Evolutionary conservation across 2,797 vertebrate genomes (phyloP).

Genomic region (Anas georgica): DNA sequence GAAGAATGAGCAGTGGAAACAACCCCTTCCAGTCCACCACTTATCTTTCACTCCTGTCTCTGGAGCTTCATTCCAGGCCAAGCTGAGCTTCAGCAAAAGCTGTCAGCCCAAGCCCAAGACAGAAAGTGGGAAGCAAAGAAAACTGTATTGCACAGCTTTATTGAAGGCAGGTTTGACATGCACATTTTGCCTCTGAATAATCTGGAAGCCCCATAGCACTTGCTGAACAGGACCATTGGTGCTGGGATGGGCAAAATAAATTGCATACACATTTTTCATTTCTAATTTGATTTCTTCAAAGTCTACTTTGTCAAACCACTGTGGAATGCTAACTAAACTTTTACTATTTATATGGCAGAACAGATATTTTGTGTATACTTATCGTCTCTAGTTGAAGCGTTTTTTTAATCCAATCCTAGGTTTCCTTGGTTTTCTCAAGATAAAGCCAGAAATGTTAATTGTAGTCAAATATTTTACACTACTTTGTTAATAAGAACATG

Average conservation of each 20-base stretch:
- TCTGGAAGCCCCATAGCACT: background rate
- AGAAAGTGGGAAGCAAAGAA: background rate
- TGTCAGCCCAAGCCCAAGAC: background rate
- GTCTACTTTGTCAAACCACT: background rate
- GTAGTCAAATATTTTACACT: slow-evolving; percentile 18
- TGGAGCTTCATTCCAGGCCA: background rate
- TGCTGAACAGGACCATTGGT: background rate
- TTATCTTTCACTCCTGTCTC: background rate
- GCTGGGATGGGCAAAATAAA: background rate
- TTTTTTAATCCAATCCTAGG: background rate
- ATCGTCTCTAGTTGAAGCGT: background rate
- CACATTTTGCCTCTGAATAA: background rate
- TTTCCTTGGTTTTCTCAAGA: slow-evolving; percentile 16
- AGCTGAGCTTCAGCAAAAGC: background rate
- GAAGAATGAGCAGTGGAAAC: background rate
- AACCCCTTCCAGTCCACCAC: background rate
- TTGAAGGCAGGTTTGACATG: background rate
- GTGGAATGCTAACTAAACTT: background rate
- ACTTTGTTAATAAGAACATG: slow-evolving; percentile 44
- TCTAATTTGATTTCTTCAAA: background rate
- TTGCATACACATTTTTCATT: background rate
- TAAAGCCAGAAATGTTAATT: slow-evolving; percentile 30
- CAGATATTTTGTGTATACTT: background rate
- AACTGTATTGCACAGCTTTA: background rate
- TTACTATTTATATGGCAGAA: background rate